phyloP scores from a whole-genome alignment of 2,888 invertebrate genomes.

The Lasioglossum zephyrum region DNA sequence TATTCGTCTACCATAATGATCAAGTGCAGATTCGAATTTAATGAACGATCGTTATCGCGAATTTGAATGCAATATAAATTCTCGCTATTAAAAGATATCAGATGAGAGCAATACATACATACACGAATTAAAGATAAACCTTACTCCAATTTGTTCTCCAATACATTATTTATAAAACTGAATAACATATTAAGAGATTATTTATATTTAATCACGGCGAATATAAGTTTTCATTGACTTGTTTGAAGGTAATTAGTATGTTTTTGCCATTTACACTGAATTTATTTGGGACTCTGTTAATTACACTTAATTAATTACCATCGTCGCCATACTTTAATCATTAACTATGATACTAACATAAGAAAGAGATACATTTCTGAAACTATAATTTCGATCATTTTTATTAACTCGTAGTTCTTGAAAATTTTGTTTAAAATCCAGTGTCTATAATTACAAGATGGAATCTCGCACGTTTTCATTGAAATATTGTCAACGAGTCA shows the following conservation, averaged over 20 bases:
- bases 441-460: neutral
- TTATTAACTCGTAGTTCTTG: neutral
- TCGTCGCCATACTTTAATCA: neutral
- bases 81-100: neutral
- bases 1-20: conserved; percentile 18
- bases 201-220: neutral
- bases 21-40: conserved; percentile 18
- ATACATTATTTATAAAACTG: neutral
- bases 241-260: neutral
- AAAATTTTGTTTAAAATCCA: neutral
- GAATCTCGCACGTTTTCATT: neutral
- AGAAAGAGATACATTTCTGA: neutral
- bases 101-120: neutral
- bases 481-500: neutral
- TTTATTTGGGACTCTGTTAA: neutral
- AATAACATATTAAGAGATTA: neutral
- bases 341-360: neutral
- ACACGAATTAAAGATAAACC: neutral
- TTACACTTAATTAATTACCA: neutral
- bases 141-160: neutral
- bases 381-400: neutral
- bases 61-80: conserved; percentile 8
- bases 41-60: conserved; percentile 27
- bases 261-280: neutral
- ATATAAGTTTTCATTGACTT: neutral